Base-by-base conservation (phyloP, 1,140 invertebrate genomes). In the Probaryconus sp. region DNA sequence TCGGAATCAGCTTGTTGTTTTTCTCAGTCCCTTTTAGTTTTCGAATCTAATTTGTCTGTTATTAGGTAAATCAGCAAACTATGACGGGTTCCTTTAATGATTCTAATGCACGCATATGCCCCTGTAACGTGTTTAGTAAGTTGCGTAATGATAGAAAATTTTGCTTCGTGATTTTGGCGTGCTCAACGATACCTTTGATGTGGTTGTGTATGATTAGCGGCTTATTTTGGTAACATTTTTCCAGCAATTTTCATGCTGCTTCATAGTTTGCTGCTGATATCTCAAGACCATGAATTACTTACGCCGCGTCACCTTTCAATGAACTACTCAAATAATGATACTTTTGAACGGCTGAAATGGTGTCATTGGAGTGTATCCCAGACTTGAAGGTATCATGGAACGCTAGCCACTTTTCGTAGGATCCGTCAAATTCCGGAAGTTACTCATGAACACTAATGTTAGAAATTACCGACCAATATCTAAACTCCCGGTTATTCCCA, bases 161-260 rank as follows among this genome's bases (percentile, higher is more conserved):
- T 30, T 77, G 61, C 37, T 45, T 78, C 21, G 6, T 42, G n/a
- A 81, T 20, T 1, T 68, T 51, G n/a, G n/a, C n/a, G n/a, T n/a
- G n/a, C n/a, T n/a, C n/a, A 11, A 80, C 51, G 3, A 80, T 42
- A 21, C 51, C 30, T 30, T 67, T 55, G 6, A 80, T 17, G 13
- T 74, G 56, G 0, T 35, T 51, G 9, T 77, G 30, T 2, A 72
- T 43, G 3, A 82, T 61, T 13, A 76, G 35, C 28, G 73, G 28
- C 28, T 65, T 64, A 26, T 81, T 80, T 61, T 80, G 38, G 45
- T 72, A 82, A 11, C 78, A 24, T 33, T 70, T 58, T 17, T 51
- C 60, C 13, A 81, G n/a, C n/a, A n/a, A n/a, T n/a, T n/a, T n/a
- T n/a, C n/a, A 73, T n/a, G 80, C 80, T 30, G 47, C 14, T 1